Base-by-base conservation (phyloP, 1,140 invertebrate genomes). In the Papilio glaucus region DNA sequence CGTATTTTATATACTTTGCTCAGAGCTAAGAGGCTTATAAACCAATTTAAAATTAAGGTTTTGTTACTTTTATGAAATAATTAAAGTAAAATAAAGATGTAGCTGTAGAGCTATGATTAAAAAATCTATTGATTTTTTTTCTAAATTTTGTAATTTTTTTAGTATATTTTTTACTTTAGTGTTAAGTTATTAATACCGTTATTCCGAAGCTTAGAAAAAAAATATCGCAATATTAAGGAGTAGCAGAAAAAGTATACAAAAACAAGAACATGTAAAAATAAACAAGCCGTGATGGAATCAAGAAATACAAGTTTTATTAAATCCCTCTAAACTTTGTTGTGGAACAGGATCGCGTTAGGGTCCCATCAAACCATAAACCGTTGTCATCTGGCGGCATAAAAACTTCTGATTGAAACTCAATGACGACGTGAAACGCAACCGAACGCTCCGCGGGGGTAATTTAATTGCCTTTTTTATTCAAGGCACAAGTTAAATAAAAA, bases 291-390 rank as follows among this genome's bases (percentile, higher is more conserved):
- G 42, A 12, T 53, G 13, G 37, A 69, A 69, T 69, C 67, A 69
- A 69, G 67, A 69, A 69, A 69, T 69, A 69, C 67, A 24, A 69
- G 67, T 69, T 69, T 29, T 53, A 68, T 53, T 18, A 49, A 53
- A 42, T 26, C 67, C 67, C 26, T 45, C 15, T 69, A 33, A 49
- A 45, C 49, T 57, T 49, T 53, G 26, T 53, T 21, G 15, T 37
- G 26, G n/a, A n/a, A n/a, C 67, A 26, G 18, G 42, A 49, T 10
- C 26, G 67, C 45, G 62, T 65, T 65, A 65, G 62, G 67, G 42
- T n/a, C 13, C 67, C 42, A 33, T 69, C 33, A 53, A 49, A 69
- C 67, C 26, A 37, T 69, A 69, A 69, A 53, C 45, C 67, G 41
- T 49, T 69, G 67, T 33, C 67, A 69, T 49, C 67, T 45, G 45